Evolutionary conservation across 2,113 vertebrate species (phyloP), one percentile per base, ranked within the genome.

Genomic region (Oxygymnocypris stewartii): DNA sequence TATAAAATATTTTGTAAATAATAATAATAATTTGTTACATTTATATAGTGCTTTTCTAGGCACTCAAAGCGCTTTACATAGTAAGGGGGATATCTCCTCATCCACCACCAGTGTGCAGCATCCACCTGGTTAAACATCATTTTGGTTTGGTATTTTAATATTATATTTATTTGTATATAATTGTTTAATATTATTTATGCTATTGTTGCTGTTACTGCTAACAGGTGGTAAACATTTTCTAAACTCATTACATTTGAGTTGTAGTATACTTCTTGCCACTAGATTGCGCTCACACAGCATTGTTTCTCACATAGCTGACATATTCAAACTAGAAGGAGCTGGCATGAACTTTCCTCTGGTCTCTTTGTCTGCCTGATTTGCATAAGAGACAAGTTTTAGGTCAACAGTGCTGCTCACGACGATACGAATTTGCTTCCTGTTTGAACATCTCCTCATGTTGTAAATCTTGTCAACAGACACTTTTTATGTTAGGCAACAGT

Each of bases 231-330:
- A 44, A 16, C 12, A 44, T 25, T 20, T 37, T 25, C 37, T 1
- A 13, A 16, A 9, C 14, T n/a, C 13, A 42, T 42, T 14, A 44
- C 6, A 0, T 65, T 13, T 20, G 11, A 37, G 18, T 67, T 28
- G n/a, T 28, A 11, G 4, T 47, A 18, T 67, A 31, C 31, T 82
- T 65, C 78, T 47, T 16, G 54, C 86, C 90, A 89, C 67, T 75
- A 91, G 90, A 90, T 86, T 47, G 78, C 85, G 65, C 37, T 25
- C 65, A 79, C 31, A 75, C 44, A 69, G 37, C 71, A 47, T 23
- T 42, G 4, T 79, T 63, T 14, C 57, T 76, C 44, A 31, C 28
- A 47, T 23, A 10, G 25, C 16, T n/a, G 4, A 25, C 44, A 16
- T 49, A 49, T 77, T 54, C 18, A 37, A 16, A 12, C 49, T 65